phyloP scores from a whole-genome alignment of 2,797 vertebrate species.

The Scarus forsteni region DNA sequence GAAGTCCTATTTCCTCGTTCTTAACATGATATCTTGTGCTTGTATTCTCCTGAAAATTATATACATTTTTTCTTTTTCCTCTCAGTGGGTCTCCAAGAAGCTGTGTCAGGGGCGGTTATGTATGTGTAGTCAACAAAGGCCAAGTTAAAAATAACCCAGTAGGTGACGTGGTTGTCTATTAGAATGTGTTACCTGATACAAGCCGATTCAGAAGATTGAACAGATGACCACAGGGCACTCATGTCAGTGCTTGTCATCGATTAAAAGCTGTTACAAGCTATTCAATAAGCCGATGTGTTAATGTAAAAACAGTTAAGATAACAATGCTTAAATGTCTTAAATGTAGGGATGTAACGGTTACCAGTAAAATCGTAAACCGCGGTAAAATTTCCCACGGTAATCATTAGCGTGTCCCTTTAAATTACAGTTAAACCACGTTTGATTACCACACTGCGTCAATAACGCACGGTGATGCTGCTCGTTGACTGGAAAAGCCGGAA shows the following conservation, averaged over 20 bases:
- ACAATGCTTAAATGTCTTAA: too few relatives aligned
- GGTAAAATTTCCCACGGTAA: too few relatives aligned
- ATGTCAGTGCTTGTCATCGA: neutral
- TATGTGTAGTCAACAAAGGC: neutral
- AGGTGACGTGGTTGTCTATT: neutral
- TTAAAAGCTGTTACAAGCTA: too few relatives aligned
- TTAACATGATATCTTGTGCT: neutral
- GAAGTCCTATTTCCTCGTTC: neutral
- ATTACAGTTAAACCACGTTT: too few relatives aligned
- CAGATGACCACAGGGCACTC: neutral
- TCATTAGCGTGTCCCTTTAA: too few relatives aligned
- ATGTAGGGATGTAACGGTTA: too few relatives aligned
- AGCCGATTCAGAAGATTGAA: neutral
- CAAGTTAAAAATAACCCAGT: neutral
- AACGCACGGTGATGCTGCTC: too few relatives aligned
- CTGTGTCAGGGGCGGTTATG: neutral
- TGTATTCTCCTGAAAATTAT: neutral
- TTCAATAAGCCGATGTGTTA: too few relatives aligned
- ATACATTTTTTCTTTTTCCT: neutral
- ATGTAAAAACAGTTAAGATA: too few relatives aligned
- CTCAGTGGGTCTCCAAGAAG: neutral
- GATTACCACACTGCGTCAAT: too few relatives aligned
- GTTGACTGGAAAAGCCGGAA: too few relatives aligned
- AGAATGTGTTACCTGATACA: neutral
- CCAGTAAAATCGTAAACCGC: too few relatives aligned